Evolutionary conservation across 2,888 invertebrate species (phyloP).

Genomic region (Choreutis nemorana): DNA sequence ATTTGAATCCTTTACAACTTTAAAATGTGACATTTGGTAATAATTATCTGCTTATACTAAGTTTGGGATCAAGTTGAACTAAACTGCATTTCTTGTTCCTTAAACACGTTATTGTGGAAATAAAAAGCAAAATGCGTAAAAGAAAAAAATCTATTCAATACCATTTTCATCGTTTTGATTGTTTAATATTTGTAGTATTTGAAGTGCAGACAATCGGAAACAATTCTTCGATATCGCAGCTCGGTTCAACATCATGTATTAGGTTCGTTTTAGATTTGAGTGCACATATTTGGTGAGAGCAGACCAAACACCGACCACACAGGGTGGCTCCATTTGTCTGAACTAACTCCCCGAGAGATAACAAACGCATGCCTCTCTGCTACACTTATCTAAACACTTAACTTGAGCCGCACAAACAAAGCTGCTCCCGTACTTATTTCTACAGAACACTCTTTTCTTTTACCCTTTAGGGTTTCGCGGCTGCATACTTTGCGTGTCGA

Average conservation of each 20-base stretch:
- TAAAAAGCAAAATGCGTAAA: no score
- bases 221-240: no score
- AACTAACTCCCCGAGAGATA: slow-evolving; percentile 51
- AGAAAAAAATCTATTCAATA: no score
- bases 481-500: slow-evolving; percentile 49
- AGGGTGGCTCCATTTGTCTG: slow-evolving; percentile 60
- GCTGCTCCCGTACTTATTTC: slow-evolving; percentile 58
- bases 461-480: slow-evolving; percentile 51
- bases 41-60: no score
- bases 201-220: no score
- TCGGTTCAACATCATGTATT: no score
- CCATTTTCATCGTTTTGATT: no score
- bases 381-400: slow-evolving; percentile 66
- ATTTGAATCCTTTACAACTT: slow-evolving; percentile 57
- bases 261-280: slow-evolving; percentile 27
- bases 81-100: no score
- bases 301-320: slow-evolving; percentile 55
- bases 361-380: slow-evolving; percentile 56
- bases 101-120: no score
- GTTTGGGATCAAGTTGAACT: no score
- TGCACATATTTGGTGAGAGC: slow-evolving; percentile 29
- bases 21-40: no score
- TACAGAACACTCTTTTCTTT: slow-evolving; percentile 51
- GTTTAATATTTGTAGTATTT: no score
- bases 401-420: slow-evolving; percentile 59